These are phyloP conservation scores for Thunnus albacares DNA, from an alignment of 2,797 vertebrate genomes.

Conservation along the genomic window DNA sequence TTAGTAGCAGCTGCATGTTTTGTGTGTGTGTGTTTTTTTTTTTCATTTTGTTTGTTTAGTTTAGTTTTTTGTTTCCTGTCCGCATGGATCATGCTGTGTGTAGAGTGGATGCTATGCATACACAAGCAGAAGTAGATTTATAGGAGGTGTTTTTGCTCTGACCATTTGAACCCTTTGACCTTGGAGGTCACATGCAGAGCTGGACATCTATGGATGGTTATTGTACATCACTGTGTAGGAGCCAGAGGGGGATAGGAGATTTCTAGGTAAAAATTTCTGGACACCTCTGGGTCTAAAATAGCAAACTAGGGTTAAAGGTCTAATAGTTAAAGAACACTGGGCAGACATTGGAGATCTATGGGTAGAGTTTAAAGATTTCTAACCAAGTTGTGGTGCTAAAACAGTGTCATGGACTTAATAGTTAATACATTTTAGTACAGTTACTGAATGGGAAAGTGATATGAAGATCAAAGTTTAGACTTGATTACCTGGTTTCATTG, in stretches of 20 bases:
- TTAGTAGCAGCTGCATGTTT: conserved; percentile 43
- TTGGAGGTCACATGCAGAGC: conserved; percentile 7
- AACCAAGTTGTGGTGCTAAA: conserved; percentile 9
- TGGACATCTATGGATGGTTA: not conserved
- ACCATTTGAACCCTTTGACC: conserved; percentile 25
- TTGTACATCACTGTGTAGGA: not conserved
- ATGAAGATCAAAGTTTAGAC: not conserved
- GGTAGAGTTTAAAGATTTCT: not conserved
- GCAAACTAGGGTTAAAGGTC: not conserved
- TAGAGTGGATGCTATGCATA: not conserved
- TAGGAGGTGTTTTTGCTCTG: not conserved
- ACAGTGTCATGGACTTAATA: not conserved
- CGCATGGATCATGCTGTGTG: conserved; percentile 32
- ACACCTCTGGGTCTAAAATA: not conserved
- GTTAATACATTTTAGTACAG: not conserved
- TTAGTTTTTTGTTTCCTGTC: conserved; percentile 13
- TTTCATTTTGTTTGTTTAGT: not conserved
- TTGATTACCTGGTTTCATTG: conserved; percentile 2
- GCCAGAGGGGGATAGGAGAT: conserved; percentile 3
- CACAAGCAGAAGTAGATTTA: conserved; percentile 15
- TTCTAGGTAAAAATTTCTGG: not conserved
- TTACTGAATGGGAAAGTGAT: not conserved
- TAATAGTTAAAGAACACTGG: not conserved
- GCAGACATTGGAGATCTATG: not conserved
- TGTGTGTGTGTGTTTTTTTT: conserved; percentile 40